Evolutionary conservation across 2,113 vertebrate genomes (phyloP).

Genomic region (Spheniscus mendiculus): DNA sequence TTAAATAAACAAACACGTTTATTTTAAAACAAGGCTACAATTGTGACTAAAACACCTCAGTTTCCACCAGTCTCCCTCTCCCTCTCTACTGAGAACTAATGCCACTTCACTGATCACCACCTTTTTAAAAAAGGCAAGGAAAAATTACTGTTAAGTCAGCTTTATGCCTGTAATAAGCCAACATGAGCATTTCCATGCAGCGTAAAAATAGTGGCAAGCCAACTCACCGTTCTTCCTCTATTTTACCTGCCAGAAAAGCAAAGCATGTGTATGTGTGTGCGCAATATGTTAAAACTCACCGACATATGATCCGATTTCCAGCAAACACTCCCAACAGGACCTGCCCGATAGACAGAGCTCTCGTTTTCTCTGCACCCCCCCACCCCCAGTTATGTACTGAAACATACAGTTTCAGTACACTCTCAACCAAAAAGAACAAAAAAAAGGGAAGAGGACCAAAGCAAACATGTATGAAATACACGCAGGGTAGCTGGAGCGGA

Average conservation of each 20-base stretch:
- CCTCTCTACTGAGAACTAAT: not conserved
- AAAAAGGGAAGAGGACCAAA: not conserved
- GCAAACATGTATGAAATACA: not conserved
- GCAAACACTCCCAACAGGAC: not conserved
- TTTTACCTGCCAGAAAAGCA: conserved; percentile 38
- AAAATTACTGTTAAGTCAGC: conserved; percentile 41
- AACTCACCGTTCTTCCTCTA: conserved; percentile 24
- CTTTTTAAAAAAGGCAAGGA: conserved; percentile 24
- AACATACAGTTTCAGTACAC: not conserved
- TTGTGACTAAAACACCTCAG: not conserved
- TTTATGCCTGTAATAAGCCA: conserved; percentile 9
- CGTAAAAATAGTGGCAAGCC: not conserved
- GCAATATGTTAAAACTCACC: not conserved
- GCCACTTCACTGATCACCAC: not conserved
- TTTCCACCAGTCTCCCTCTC: not conserved
- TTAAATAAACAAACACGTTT: not conserved
- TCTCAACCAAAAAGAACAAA: not conserved
- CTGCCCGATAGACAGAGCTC: not conserved
- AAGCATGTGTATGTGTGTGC: not conserved
- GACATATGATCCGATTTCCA: not conserved
- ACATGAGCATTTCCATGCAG: not conserved
- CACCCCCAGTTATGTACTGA: not conserved
- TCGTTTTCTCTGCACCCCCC: not conserved
- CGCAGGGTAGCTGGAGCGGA: not conserved
- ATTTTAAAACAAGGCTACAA: not conserved